Evolutionary conservation across 1,140 invertebrate genomes (phyloP).

Genomic region (Drosophila fuyamai): DNA sequence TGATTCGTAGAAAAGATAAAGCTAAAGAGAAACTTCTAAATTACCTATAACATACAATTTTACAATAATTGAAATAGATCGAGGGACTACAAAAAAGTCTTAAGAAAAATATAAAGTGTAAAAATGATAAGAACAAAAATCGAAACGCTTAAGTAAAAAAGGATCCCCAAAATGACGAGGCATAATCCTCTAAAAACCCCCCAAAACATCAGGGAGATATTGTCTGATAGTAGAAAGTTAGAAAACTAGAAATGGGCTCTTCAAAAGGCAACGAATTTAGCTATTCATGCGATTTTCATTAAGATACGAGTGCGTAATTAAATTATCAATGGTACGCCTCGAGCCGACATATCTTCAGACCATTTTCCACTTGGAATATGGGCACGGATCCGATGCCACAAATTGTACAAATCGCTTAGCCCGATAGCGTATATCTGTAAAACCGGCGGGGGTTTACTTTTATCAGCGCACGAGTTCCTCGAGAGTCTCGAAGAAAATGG

Average conservation of each 20-base stretch:
- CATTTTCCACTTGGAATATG: conserved; percentile 28
- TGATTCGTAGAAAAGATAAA: not conserved
- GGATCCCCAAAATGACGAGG: not conserved
- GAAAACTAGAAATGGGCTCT: conserved; percentile 3
- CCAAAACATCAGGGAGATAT: not conserved
- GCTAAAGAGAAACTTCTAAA: not conserved
- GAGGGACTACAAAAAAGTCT: no score
- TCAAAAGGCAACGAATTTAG: not conserved
- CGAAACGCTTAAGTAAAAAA: no score
- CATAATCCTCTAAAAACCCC: not conserved
- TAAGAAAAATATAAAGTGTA: no score
- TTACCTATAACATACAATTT: no score
- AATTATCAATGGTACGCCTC: conserved; percentile 34
- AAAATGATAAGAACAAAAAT: no score
- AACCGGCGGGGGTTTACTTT: conserved; percentile 47
- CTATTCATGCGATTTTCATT: conserved; percentile 24
- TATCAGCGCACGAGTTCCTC: conserved; percentile 37
- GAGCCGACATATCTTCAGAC: conserved; percentile 23
- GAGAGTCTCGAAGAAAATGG: not conserved
- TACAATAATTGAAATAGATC: not conserved
- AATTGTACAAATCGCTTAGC: conserved; percentile 5
- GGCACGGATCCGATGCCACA: conserved; percentile 15
- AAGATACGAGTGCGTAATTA: conserved; percentile 28
- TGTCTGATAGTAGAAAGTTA: not conserved
- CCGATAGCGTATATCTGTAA: conserved; percentile 23